Percentiles rank a stretch among this genome's conserved stretches.
Conservation (phyloP, 92 coral and sea anemone genomes). For the Hydrozoanthus gracilis region DNA sequence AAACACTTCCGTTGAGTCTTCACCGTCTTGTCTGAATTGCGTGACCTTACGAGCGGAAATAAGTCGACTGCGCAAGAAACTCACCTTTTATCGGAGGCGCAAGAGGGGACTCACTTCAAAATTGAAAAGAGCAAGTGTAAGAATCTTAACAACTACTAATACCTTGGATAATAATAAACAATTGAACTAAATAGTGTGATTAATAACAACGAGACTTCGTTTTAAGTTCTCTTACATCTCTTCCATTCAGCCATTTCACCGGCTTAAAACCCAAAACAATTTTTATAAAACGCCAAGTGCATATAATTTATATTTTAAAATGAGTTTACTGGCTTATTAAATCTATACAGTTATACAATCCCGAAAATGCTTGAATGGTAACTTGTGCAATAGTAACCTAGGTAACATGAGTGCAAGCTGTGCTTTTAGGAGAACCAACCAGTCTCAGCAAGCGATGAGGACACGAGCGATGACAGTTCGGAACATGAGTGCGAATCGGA, state of each 20-base stretch:
- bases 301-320: no score
- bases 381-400: no score
- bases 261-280: no score
- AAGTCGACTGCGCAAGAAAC: background rate
- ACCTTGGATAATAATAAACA: background rate
- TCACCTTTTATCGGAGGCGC: constrained; percentile 10
- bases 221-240: background rate
- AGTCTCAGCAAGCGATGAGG: no score
- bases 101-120: background rate
- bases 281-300: no score
- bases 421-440: background rate
- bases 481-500: background rate
- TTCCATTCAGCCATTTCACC: background rate
- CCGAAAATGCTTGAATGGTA: no score
- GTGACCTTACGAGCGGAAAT: no score
- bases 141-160: background rate
- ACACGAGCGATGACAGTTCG: background rate
- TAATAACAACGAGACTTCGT: background rate
- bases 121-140: constrained; percentile 13
- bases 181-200: background rate
- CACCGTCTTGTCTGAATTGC: background rate
- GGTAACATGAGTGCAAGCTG: background rate
- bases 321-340: no score
- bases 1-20: background rate
- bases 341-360: no score